Base-by-base conservation (phyloP, 2,113 vertebrate genomes). In the Eudorcas thomsonii region DNA sequence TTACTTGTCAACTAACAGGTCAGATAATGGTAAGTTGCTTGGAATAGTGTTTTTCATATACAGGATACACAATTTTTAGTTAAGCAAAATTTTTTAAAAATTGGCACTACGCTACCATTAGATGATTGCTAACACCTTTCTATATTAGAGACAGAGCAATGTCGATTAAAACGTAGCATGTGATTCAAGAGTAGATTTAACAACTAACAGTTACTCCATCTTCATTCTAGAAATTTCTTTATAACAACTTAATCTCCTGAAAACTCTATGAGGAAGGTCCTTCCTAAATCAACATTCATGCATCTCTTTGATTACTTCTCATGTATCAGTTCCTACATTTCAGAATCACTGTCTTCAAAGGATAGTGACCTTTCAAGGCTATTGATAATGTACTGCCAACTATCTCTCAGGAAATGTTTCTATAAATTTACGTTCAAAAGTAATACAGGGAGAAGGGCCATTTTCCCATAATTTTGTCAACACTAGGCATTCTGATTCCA, bases 391-490 rank as follows among this genome's bases (percentile, higher is more conserved):
- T 84, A 85, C 19, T 74, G 36, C 36, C 93, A 86, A 95, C 28
- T 57, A 36, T 55, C 26, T 81, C 43, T 87, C 25, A 84, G 57
- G 36, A 80, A 89, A 84, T 45, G 3, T 80, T 67, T 78, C 71
- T 43, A 80, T 54, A 91, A 78, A 88, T 82, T 54, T 93, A 60
- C 12, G 64, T 89, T 82, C 33, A 52, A 78, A 77, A 52, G 7
- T 62, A 90, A 2, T 33, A 21, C 50, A 86, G 15, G 5, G 4
- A 87, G 36, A 94, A 93, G 82, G 21, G 21, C 9, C 33, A 62
- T 88, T 95, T 93, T 19, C 77, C 54, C 30, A 67, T 54, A 92
- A 94, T 48, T 89, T 92, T 94, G 67, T 94, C 59, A 95, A 50
- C 36, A 84, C 26, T 43, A 7, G 30, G 39, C 78, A 94, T 90